Evolutionary conservation across 2,113 vertebrate genomes (phyloP), one percentile per base, ranked within the genome.

Genomic region (Rhinolophus sinicus): DNA sequence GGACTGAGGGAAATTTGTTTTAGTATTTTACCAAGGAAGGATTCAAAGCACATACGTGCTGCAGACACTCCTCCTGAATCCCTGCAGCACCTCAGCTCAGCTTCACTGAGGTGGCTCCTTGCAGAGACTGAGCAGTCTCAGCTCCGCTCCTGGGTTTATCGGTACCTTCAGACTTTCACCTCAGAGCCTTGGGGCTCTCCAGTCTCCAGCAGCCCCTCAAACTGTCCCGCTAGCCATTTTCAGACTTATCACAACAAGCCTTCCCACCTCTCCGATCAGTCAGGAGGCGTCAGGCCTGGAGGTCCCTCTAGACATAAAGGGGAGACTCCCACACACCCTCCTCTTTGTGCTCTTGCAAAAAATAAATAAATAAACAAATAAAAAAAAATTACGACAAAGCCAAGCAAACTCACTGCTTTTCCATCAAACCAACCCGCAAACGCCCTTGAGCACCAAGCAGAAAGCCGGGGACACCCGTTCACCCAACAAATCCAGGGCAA

Each of bases 201-300:
- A 18, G 44, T 12, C 76, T 44, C 62, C 21, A 28, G 21, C 21
- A 70, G 76, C 14, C 22, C 24, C 76, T 69, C 33, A 47, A n/a
- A 47, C 22, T 8, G 1, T 58, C 35, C n/a, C 19, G 22, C 28
- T n/a, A 35, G 21, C 4, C 28, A 26, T 56, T 47, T 58, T 14
- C 50, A 81, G 44, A n/a, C 64, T 70, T 80, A 44, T 13, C 76
- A 70, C 52, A 47, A 58, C 64, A n/a, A 3, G 15, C 21, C 64
- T 81, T 26, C 50, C 22, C 35, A 38, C 13, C n/a, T 0, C 19
- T 9, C 4, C 0, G 12, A 19, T 13, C 21, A 6, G 14, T 21
- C 1, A 2, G 13, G 54, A 52, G 33, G 35, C 30, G 21, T n/a
- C 26, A 50, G 21, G 33, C 22, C 33, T 8, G 35, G 19, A 0